These are phyloP conservation scores for Rhinolophus sinicus DNA, from an alignment of 2,113 vertebrate species.

Conservation along the genomic window DNA sequence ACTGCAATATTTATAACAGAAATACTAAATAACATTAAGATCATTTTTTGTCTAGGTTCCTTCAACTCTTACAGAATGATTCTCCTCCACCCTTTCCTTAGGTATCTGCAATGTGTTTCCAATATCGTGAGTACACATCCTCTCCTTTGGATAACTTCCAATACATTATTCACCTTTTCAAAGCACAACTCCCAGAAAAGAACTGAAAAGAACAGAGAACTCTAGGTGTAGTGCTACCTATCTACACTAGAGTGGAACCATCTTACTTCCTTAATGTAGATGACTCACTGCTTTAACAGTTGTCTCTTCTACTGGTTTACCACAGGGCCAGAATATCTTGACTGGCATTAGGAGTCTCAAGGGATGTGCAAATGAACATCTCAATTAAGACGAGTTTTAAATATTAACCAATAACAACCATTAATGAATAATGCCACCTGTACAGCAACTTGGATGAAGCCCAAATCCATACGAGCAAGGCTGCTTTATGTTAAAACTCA, in stretches of 20 bases:
- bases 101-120: not conserved
- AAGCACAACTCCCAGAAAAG: not conserved
- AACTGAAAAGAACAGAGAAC: not conserved
- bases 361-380: not conserved
- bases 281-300: not conserved
- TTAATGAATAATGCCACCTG: not conserved
- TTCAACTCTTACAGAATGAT: not conserved
- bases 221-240: not conserved
- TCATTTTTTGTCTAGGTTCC: not conserved
- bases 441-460: not conserved
- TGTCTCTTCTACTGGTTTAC: not conserved
- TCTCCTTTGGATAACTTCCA: not conserved
- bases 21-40: not conserved
- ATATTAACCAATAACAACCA: conserved; percentile 13
- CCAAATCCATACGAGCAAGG: not conserved
- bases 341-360: not conserved
- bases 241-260: not conserved
- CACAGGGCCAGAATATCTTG: not conserved
- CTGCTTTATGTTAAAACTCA: not conserved
- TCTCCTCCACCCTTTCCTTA: not conserved
- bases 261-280: not conserved
- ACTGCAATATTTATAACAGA: not conserved
- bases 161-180: not conserved
- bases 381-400: not conserved
- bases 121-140: not conserved